Conservation (phyloP, 2,797 vertebrate genomes). For the Liparis tanakae region DNA sequence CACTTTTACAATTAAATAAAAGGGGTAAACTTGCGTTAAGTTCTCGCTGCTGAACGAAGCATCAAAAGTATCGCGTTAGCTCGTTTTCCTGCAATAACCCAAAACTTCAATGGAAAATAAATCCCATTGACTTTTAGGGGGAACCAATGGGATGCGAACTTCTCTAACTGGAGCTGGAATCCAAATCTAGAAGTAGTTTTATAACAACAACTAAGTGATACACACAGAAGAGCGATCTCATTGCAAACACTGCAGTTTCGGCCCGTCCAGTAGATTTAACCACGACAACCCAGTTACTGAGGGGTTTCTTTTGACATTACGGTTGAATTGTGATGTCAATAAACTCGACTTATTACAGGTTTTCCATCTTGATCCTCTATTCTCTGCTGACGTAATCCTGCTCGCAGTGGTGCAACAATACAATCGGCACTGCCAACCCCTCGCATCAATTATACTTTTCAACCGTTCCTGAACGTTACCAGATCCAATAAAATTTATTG, state of each 20-base stretch:
- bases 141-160: neutral
- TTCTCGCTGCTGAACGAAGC: neutral
- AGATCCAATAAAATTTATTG: constrained; percentile 47
- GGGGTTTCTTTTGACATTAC: neutral
- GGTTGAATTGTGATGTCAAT: neutral
- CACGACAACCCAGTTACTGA: neutral
- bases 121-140: neutral
- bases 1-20: neutral
- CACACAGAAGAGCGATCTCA: constrained; percentile 5
- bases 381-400: constrained; percentile 17
- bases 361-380: neutral
- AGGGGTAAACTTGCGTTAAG: neutral
- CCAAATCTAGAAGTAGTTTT: neutral
- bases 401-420: constrained; percentile 9
- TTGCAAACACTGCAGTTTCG: neutral
- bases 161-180: constrained; percentile 1
- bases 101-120: neutral
- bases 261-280: neutral
- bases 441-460: constrained; percentile 32
- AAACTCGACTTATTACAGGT: neutral
- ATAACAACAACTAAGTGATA: neutral
- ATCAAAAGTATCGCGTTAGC: neutral
- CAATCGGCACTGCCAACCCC: constrained; percentile 17
- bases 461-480: constrained; percentile 42
- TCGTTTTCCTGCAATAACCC: neutral